These are phyloP conservation scores for Cryptocephalus moraei DNA, from an alignment of 2,888 invertebrate genomes.

Conservation along the genomic window DNA sequence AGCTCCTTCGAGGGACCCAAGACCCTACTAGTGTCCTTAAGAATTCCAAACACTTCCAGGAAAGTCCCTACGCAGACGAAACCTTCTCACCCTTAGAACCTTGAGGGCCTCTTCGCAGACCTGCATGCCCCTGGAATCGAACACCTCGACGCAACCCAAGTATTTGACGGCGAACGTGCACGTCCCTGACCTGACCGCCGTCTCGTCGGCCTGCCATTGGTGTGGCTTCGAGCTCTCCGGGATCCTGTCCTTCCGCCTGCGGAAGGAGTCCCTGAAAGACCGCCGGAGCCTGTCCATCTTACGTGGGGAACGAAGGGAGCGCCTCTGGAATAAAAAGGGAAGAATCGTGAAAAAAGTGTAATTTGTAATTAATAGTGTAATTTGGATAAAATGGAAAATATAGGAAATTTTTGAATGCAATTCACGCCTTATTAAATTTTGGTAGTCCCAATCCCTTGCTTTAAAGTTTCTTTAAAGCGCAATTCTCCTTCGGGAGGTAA, in stretches of 20 bases:
- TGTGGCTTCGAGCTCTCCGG: constrained; percentile 94
- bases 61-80: constrained; percentile 1
- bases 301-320: constrained; percentile 56
- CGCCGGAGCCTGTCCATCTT: constrained; percentile 83
- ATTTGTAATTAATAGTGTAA: too few species aligned
- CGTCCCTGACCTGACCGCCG: constrained; percentile 88
- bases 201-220: constrained; percentile 97
- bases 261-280: constrained; percentile 89
- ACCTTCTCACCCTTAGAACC: constrained; percentile 67
- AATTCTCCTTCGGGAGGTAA: too few species aligned
- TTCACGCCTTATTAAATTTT: too few species aligned
- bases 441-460: too few species aligned
- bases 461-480: too few species aligned
- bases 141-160: constrained; percentile 97
- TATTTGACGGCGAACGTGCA: constrained; percentile 98
- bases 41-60: too few species aligned
- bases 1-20: too few species aligned
- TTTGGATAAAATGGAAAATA: too few species aligned
- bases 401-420: too few species aligned
- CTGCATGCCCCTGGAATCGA: constrained; percentile 98
- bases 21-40: too few species aligned
- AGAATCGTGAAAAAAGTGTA: too few species aligned
- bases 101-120: constrained; percentile 99
- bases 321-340: constrained; percentile 41
- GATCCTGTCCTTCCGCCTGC: constrained; percentile 73